Evolutionary conservation across 2,113 vertebrate species (phyloP), one percentile per base, ranked within the genome.

Genomic region (Notarius quadriscutis): DNA sequence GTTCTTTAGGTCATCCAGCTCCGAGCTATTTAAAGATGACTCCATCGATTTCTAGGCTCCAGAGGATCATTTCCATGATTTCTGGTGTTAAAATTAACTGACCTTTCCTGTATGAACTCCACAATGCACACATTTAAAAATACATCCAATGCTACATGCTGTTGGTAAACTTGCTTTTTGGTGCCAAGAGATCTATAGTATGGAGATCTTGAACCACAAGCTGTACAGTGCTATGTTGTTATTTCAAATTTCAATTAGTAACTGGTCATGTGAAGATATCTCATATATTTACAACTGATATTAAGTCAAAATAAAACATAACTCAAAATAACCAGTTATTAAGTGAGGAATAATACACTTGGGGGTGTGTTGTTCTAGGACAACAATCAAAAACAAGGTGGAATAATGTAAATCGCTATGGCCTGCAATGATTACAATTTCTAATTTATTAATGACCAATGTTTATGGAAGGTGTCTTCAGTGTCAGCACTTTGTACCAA

Each of bases 21-120:
- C 74, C 22, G n/a, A 78, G 77, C 77, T 87, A 85, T 90, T 90
- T 87, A 87, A 90, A 87, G 87, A 67, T 8, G 14, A 55, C 69
- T 62, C 27, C 50, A 5, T 71, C 34, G 81, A 69, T 88, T 85
- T 88, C n/a, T 57, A 88, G 75, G 25, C 87, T 86, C 74, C 89
- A 84, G 82, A 86, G 65, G 75, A 84, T 78, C 18, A 25, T 77
- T 71, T 80, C 51, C 55, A 81, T 18, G n/a, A 62, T 79, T 53
- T 86, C 27, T 55, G 22, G 2, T 8, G 60, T 34, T 84, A 79
- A 65, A 84, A 58, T 84, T 84, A 84, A 27, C 60, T 87, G 81
- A 84, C 87, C 81, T 87, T 87, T 78, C 48, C 72, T 65, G 34
- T 67, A 72, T 48, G 7, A 86, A n/a, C 62, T 30, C 79, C 48